These are phyloP conservation scores for Hippopotamus amphibius DNA, from an alignment of 2,113 vertebrate species.

Conservation along the genomic window DNA sequence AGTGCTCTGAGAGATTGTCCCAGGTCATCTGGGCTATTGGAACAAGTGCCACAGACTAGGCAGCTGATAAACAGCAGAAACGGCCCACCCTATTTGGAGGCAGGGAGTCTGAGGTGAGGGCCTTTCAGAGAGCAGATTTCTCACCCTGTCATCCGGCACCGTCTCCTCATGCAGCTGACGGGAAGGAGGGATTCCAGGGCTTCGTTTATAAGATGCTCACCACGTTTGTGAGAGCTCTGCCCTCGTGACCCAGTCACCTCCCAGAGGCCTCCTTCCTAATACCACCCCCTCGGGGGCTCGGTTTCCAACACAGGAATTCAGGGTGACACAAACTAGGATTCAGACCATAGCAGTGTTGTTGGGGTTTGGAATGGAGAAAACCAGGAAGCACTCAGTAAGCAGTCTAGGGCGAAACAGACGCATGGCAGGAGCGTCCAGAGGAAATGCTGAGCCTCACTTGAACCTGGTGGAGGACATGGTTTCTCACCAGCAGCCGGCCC, in stretches of 20 bases:
- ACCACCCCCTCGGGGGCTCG: background rate
- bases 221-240: background rate
- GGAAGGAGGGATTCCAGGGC: background rate
- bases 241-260: background rate
- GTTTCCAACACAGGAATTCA: background rate
- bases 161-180: no score
- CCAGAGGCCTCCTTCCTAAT: background rate
- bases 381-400: no score
- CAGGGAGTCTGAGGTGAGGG: background rate
- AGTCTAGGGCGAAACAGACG: background rate
- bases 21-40: background rate
- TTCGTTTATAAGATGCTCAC: background rate
- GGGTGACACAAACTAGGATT: background rate
- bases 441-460: background rate
- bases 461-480: background rate
- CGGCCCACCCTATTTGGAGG: background rate
- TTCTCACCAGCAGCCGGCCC: background rate
- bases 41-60: background rate
- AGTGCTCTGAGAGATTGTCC: background rate
- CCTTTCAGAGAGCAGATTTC: background rate
- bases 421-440: background rate
- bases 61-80: background rate
- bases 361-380: background rate
- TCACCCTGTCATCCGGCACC: background rate
- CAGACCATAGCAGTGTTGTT: background rate